phyloP scores from a whole-genome alignment of 1,140 invertebrate genomes.

The Drosophila hydei region DNA sequence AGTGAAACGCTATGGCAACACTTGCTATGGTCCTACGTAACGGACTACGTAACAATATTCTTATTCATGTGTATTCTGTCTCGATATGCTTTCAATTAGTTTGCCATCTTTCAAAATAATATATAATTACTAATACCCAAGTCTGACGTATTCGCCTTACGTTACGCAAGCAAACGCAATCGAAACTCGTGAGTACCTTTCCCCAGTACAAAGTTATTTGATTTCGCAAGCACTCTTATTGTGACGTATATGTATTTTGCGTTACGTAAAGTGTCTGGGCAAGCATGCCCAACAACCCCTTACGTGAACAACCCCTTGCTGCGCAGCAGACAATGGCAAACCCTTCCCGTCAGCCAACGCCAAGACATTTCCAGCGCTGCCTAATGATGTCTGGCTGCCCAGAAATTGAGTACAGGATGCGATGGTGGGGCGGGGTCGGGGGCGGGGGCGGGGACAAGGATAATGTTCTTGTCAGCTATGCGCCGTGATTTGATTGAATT shows the following conservation, averaged over 20 bases:
- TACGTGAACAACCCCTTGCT: slow-evolving; percentile 3
- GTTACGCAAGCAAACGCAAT: neutral
- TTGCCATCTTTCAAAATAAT: too few species aligned
- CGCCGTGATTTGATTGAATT: slow-evolving; percentile 78
- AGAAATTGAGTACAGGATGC: neutral
- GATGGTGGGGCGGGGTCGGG: neutral
- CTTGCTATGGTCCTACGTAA: too few species aligned
- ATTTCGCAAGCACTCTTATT: neutral
- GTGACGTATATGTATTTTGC: neutral
- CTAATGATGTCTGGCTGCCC: slow-evolving; percentile 30
- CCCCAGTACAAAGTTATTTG: neutral
- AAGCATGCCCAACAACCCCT: neutral
- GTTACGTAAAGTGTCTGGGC: neutral
- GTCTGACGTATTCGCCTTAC: neutral
- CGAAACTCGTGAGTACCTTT: too few species aligned
- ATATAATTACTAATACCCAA: too few species aligned
- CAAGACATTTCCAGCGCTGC: slow-evolving; percentile 10
- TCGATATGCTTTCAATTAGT: too few species aligned
- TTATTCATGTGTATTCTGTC: too few species aligned
- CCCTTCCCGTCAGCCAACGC: neutral
- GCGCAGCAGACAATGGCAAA: neutral
- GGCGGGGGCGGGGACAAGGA: slow-evolving; percentile 9
- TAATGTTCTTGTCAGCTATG: slow-evolving; percentile 53
- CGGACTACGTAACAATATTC: too few species aligned
- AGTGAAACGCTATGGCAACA: too few species aligned